Base-by-base conservation (phyloP, 2,797 vertebrate species). In the Myioborus miniatus region DNA sequence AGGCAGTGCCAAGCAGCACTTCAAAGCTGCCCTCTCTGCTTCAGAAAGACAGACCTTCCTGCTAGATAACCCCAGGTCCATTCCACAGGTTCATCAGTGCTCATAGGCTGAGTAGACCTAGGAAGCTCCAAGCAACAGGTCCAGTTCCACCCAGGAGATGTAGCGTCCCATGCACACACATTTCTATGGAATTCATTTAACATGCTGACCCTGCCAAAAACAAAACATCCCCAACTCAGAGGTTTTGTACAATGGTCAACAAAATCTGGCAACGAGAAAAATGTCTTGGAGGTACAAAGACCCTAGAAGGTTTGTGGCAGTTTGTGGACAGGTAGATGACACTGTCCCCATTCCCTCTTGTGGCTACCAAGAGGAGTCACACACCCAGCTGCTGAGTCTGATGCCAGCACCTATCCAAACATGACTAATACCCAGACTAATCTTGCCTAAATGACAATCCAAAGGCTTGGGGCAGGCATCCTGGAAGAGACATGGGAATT, bases 11-110 rank as follows among this genome's bases (percentile, higher is more conserved):
- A 83, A 83, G 34, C 58, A 72, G 30, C n/a, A 91, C 89, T 95
- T 96, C 94, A 96, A 95, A 96, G 93, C 74, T 89, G 62, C 79
- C 93, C 52, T 67, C 71, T 94, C 85, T 67, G 74, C 58, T 95
- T 96, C 75, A 87, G 71, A 94, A 53, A 30, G 90, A 68, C 90
- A 90, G 75, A 67, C 29, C 36, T 96, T 96, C 92, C 92, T 93
- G 93, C 39, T 23, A 88, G 69, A 96, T 90, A 95, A 95, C 50
- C 21, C 59, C 52, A 56, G 52, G 15, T 36, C 50, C 65, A 62
- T 62, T 84, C 41, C 34, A 44, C 1, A 16, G 34, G 13, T 41
- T 89, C 41, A 69, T 52, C 23, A 30, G 49, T 15, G 17, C 34
- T 59, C 64, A 60, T 4, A 53, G n/a, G 13, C 47, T 41, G 29